A percentile compares a stretch with the other conserved stretches of the same genome.
Conservation (phyloP, 2,113 vertebrate genomes). For the Oryzias melastigma region DNA sequence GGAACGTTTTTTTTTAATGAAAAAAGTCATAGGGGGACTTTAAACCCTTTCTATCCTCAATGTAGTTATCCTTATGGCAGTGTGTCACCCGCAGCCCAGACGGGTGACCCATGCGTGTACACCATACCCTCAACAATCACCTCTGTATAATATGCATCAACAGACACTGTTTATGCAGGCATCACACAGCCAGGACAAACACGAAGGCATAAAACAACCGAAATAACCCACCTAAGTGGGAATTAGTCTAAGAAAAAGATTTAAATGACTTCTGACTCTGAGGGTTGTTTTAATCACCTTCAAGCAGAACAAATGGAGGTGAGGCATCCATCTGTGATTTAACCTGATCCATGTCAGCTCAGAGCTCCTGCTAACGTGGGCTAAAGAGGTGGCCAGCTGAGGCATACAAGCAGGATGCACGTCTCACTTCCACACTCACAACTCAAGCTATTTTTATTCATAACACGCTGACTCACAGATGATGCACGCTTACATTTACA, state of each 20-base stretch:
- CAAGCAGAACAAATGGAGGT: conserved; percentile 34
- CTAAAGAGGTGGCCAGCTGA: conserved; percentile 50
- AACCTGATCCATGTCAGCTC: conserved; percentile 45
- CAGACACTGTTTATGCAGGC: too few relatives aligned
- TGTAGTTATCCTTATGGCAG: too few relatives aligned
- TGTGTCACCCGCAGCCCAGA: too few relatives aligned
- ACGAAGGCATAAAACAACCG: too few relatives aligned
- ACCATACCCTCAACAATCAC: too few relatives aligned
- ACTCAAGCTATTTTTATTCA: conserved; percentile 38
- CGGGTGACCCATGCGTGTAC: too few relatives aligned
- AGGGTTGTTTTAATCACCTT: conserved; percentile 25
- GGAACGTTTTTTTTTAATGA: too few relatives aligned
- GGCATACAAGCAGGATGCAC: conserved; percentile 13
- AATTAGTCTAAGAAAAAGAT: conserved; percentile 6
- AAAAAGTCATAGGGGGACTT: too few relatives aligned
- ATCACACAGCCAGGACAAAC: too few relatives aligned
- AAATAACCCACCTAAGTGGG: conserved; percentile 11
- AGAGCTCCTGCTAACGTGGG: conserved; percentile 44
- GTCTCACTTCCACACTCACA: conserved; percentile 1
- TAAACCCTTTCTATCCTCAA: too few relatives aligned
- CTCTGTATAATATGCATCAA: too few relatives aligned
- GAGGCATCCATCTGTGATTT: conserved; percentile 33
- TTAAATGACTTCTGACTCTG: conserved; percentile 7
- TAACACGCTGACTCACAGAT: conserved; percentile 39
- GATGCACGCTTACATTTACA: conserved; percentile 23